phyloP scores from a whole-genome alignment of 1,140 invertebrate genomes.

The Helicoverpa armigera region DNA sequence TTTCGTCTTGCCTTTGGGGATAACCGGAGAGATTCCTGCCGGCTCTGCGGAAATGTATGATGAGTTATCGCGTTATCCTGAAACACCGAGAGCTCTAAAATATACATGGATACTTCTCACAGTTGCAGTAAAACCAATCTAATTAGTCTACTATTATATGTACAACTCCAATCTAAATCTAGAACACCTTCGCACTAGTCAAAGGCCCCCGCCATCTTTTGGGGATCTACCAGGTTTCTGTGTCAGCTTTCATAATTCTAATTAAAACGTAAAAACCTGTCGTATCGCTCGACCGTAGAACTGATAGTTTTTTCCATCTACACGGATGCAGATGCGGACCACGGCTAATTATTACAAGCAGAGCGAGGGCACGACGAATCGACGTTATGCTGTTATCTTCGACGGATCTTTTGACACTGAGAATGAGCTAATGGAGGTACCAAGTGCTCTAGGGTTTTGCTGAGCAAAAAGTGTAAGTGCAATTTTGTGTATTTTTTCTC shows the following conservation, averaged over 20 bases:
- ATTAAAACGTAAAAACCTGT: constrained; percentile 8
- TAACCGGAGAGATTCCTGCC: too few species aligned
- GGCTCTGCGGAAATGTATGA: too few species aligned
- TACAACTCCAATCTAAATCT: too few species aligned
- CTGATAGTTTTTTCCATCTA: constrained; percentile 4
- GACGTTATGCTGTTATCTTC: constrained; percentile 10
- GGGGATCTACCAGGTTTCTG: too few species aligned
- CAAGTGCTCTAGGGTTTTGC: neutral
- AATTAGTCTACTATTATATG: too few species aligned
- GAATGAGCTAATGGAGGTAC: neutral
- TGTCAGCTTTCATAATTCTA: constrained; percentile 4
- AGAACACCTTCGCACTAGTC: neutral
- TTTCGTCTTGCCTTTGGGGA: too few species aligned
- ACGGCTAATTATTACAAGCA: constrained; percentile 18
- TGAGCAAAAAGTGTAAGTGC: too few species aligned
- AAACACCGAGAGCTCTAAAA: too few species aligned
- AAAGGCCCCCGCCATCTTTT: neutral
- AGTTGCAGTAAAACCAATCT: too few species aligned
- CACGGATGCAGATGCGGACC: constrained; percentile 31
- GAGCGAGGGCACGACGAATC: constrained; percentile 34
- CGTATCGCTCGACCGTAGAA: neutral
- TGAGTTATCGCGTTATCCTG: too few species aligned
- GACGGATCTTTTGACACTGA: neutral
- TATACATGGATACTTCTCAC: too few species aligned
- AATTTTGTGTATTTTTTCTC: too few species aligned